phyloP scores from a whole-genome alignment of 2,113 vertebrate species.

The Archilochus colubris region DNA sequence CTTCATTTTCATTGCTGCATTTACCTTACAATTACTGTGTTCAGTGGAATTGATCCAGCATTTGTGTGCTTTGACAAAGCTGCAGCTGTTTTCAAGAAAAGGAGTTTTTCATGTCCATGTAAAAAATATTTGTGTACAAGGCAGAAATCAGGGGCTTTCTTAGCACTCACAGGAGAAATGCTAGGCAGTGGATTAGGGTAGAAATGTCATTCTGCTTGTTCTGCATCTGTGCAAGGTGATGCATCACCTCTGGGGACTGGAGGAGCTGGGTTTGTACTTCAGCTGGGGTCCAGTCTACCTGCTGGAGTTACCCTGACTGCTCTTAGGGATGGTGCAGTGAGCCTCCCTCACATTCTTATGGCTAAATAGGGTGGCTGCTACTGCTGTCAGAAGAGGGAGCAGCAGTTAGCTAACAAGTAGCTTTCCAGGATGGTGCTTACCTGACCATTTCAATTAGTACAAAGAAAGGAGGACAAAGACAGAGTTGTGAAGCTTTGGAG shows the following conservation, averaged over 20 bases:
- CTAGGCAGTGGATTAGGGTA: background rate
- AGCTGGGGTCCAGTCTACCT: background rate
- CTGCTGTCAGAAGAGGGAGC: background rate
- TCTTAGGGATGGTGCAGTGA: background rate
- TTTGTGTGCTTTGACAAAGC: background rate
- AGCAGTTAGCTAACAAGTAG: background rate
- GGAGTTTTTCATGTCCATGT: background rate
- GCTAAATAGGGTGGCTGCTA: background rate
- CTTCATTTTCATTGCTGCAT: background rate
- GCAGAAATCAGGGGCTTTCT: background rate
- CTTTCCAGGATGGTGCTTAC: background rate
- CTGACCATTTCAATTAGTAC: background rate
- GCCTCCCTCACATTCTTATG: background rate
- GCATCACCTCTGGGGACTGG: background rate
- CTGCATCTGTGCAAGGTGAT: background rate
- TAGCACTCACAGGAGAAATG: background rate
- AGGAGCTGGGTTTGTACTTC: background rate
- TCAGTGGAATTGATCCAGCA: background rate
- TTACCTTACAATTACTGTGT: background rate
- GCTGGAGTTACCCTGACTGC: background rate
- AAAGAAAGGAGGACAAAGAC: background rate
- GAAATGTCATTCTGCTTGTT: background rate
- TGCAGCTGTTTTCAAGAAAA: background rate
- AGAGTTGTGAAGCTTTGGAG: background rate
- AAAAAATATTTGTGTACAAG: background rate